phyloP scores from a whole-genome alignment of 2,113 vertebrate species.

The Pedionomus torquatus region DNA sequence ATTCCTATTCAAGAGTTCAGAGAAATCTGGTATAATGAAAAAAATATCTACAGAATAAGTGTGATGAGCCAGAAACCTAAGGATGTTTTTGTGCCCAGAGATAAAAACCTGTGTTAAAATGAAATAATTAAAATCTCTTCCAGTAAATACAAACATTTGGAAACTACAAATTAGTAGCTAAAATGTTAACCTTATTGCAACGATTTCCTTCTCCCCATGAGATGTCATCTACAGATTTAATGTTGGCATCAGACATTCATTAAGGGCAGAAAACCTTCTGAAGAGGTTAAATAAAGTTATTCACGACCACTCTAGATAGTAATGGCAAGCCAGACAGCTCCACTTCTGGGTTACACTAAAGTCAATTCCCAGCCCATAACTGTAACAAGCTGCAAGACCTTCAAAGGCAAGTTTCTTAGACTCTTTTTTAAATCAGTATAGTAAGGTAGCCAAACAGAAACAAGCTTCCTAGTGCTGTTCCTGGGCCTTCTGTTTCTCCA shows the following conservation, averaged over 20 bases:
- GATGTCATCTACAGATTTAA: not conserved
- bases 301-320: not conserved
- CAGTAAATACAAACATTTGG: constrained; percentile 4
- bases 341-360: not conserved
- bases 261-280: not conserved
- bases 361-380: not conserved
- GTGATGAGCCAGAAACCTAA: not conserved
- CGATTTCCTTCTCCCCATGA: not conserved
- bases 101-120: not conserved
- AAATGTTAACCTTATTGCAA: constrained; percentile 17
- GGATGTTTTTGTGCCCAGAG: not conserved
- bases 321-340: not conserved
- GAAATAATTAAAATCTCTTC: not conserved
- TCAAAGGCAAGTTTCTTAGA: not conserved
- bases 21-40: not conserved
- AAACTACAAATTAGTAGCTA: not conserved
- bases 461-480: not conserved
- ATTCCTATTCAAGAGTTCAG: not conserved
- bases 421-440: not conserved
- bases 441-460: not conserved
- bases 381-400: not conserved
- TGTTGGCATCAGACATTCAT: not conserved
- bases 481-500: not conserved
- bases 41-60: not conserved
- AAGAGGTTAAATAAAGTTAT: constrained; percentile 22